Evolutionary conservation across 2,797 vertebrate species (phyloP).

Genomic region (Poeciliopsis presidionis): DNA sequence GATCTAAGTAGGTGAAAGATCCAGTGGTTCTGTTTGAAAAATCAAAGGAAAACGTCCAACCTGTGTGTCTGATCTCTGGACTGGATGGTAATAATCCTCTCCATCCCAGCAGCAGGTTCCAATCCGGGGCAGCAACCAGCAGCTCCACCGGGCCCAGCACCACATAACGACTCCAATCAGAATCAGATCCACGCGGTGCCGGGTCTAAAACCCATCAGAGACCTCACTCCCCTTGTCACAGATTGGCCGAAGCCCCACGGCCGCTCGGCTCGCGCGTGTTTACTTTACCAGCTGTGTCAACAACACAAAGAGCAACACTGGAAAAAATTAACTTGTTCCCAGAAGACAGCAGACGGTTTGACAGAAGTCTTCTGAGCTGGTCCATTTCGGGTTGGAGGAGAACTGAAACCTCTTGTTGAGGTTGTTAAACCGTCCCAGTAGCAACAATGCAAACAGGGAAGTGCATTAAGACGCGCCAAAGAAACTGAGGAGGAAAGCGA

Average conservation of each 20-base stretch:
- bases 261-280: slow-evolving; percentile 34
- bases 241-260: slow-evolving; percentile 43
- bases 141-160: slow-evolving; percentile 54
- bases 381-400: slow-evolving; percentile 17
- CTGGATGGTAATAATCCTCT: slow-evolving; percentile 29
- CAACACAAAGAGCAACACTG: slow-evolving; percentile 57
- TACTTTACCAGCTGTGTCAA: slow-evolving; percentile 77
- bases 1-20: slow-evolving; percentile 5
- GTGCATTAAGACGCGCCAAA: background rate
- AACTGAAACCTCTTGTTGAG: slow-evolving; percentile 13
- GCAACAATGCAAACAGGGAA: background rate
- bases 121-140: slow-evolving; percentile 49
- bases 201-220: background rate
- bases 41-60: slow-evolving; percentile 42
- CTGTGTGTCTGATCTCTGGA: slow-evolving; percentile 43
- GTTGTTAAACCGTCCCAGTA: background rate
- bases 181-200: slow-evolving; percentile 4
- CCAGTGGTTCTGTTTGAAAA: background rate
- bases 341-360: slow-evolving; percentile 16
- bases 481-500: slow-evolving; percentile 33
- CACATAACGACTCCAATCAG: slow-evolving; percentile 47
- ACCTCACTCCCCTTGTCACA: slow-evolving; percentile 44
- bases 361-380: background rate
- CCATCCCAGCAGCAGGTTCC: slow-evolving; percentile 30
- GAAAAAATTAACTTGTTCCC: slow-evolving; percentile 70